Conservation (phyloP, 2,113 vertebrate species). For the Eclectus roratus region DNA sequence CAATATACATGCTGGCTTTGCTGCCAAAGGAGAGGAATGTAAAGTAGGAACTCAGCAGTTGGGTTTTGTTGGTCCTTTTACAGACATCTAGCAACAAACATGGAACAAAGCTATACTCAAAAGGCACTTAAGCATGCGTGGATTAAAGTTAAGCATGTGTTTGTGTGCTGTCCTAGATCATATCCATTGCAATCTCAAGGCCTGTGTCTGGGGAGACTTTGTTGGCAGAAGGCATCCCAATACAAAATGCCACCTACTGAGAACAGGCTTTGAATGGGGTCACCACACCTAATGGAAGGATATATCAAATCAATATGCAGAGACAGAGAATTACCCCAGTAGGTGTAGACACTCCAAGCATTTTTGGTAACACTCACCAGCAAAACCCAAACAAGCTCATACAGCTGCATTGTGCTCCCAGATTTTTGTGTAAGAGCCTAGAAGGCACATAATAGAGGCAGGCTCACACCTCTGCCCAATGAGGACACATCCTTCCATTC, state of each 20-base stretch:
- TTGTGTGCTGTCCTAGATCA: background rate
- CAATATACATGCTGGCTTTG: background rate
- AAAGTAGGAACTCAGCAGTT: background rate
- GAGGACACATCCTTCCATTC: background rate
- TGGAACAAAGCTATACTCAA: conserved; percentile 7
- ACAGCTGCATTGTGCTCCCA: background rate
- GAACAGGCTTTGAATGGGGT: background rate
- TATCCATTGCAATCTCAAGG: background rate
- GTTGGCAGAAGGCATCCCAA: background rate
- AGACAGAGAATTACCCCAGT: background rate
- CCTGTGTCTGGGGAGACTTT: background rate
- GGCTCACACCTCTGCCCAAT: background rate
- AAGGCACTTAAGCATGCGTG: background rate
- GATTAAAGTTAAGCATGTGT: conserved; percentile 41
- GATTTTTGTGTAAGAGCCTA: background rate
- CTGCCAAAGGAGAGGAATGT: background rate
- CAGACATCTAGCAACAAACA: background rate
- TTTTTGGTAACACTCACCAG: background rate
- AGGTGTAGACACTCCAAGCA: background rate
- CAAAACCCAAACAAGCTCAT: background rate
- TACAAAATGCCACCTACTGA: conserved; percentile 13
- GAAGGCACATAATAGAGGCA: background rate
- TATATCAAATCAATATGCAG: background rate
- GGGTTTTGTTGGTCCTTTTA: background rate
- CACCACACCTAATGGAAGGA: background rate